A percentile compares a stretch with the other conserved stretches of the same genome.
Conservation (phyloP, 2,797 vertebrate genomes). For the Platalea minor region DNA sequence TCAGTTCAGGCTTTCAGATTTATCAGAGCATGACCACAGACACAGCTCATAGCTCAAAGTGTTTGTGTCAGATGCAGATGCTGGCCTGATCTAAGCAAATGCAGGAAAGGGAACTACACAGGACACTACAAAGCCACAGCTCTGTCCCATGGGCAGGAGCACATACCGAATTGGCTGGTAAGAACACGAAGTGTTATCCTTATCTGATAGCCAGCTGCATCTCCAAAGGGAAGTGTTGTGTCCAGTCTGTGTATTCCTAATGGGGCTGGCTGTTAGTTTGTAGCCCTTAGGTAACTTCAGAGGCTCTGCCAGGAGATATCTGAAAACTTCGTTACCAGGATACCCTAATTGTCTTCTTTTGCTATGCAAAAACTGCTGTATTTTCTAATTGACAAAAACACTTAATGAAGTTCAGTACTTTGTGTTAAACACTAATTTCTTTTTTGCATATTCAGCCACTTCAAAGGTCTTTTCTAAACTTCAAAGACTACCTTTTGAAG, state of each 20-base stretch:
- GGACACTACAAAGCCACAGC: neutral
- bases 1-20: neutral
- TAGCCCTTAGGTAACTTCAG: neutral
- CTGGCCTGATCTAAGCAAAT: neutral
- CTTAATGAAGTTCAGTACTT: conserved; percentile 56
- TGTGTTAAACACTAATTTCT: conserved; percentile 50
- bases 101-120: neutral
- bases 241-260: neutral
- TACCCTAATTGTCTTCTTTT: conserved; percentile 9
- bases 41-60: neutral
- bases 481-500: conserved; percentile 69
- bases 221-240: neutral
- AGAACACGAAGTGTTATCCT: neutral
- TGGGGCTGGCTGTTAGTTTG: neutral
- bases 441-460: conserved; percentile 63
- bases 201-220: neutral
- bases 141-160: neutral
- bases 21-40: neutral
- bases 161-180: neutral
- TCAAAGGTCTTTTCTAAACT: conserved; percentile 65
- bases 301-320: neutral
- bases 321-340: neutral
- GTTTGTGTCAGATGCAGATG: neutral
- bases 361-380: conserved; percentile 1
- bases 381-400: conserved; percentile 54